Evolutionary conservation across 1,140 invertebrate genomes (phyloP).

Genomic region (Monomorium pharaonis): DNA sequence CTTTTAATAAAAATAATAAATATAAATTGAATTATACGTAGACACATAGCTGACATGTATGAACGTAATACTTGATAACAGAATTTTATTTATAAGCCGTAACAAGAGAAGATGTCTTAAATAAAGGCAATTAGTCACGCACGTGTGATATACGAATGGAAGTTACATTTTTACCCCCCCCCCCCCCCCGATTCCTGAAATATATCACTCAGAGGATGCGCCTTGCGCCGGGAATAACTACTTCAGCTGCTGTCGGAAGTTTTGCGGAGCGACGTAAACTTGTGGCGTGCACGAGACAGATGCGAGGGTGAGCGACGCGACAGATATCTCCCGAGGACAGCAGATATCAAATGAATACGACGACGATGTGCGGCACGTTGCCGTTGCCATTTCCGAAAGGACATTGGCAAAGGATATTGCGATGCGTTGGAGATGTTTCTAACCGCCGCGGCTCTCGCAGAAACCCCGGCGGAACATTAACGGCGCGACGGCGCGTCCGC

Average conservation of each 20-base stretch:
- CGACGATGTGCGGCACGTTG: conserved; percentile 34
- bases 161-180: conserved; percentile 22
- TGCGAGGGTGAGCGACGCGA: conserved; percentile 1
- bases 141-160: not conserved
- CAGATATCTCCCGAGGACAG: conserved; percentile 32
- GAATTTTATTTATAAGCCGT: not conserved
- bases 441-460: not conserved
- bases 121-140: not conserved
- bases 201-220: conserved; percentile 7
- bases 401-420: conserved; percentile 65
- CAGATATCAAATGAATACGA: conserved; percentile 57
- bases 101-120: not conserved
- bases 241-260: conserved; percentile 44
- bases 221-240: conserved; percentile 27
- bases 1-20: not conserved
- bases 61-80: not conserved
- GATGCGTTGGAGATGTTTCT: conserved; percentile 24
- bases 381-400: conserved; percentile 56
- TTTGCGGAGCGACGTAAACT: conserved; percentile 31
- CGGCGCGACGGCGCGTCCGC: conserved; percentile 9
- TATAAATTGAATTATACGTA: not conserved
- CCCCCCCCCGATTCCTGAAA: conserved; percentile 1
- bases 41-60: not conserved
- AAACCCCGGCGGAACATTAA: conserved; percentile 53
- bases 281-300: conserved; percentile 29